Conservation (phyloP, 64 coral and sea anemone species). For the Hydrozoanthus tunicans region DNA sequence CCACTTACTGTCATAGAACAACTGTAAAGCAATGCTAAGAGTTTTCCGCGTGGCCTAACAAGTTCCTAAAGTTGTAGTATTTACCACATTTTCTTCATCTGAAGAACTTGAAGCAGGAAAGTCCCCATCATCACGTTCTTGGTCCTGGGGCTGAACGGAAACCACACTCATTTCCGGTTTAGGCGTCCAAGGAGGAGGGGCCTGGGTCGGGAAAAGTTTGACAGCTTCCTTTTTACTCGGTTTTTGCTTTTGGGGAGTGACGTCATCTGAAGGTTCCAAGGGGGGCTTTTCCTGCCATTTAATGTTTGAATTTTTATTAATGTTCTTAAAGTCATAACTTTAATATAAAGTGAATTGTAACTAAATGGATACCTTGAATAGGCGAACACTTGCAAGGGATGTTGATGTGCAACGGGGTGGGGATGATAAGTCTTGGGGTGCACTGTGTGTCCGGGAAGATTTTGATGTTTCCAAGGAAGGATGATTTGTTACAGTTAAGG, state of each 20-base stretch:
- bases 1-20: neutral
- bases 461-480: too few species aligned
- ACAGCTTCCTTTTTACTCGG: constrained; percentile 44
- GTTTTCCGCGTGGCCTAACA: neutral
- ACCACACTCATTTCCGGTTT: constrained; percentile 95
- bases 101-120: constrained; percentile 71
- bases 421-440: too few species aligned
- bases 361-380: too few species aligned
- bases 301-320: neutral
- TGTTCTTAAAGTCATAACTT: neutral
- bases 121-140: constrained; percentile 78
- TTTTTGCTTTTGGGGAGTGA: constrained; percentile 16
- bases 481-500: too few species aligned
- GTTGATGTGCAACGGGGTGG: too few species aligned
- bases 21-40: neutral
- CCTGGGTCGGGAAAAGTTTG: constrained; percentile 60
- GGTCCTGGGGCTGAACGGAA: constrained; percentile 91
- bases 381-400: too few species aligned
- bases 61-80: neutral
- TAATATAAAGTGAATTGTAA: too few species aligned
- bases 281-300: constrained; percentile 38
- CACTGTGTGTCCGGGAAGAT: too few species aligned
- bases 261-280: neutral
- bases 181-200: constrained; percentile 87
- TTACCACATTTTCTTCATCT: constrained; percentile 66